Percentiles rank a stretch among this genome's conserved stretches.
phyloP scores from a whole-genome alignment of 2,113 vertebrate genomes.

The Notarius quadriscutis region DNA sequence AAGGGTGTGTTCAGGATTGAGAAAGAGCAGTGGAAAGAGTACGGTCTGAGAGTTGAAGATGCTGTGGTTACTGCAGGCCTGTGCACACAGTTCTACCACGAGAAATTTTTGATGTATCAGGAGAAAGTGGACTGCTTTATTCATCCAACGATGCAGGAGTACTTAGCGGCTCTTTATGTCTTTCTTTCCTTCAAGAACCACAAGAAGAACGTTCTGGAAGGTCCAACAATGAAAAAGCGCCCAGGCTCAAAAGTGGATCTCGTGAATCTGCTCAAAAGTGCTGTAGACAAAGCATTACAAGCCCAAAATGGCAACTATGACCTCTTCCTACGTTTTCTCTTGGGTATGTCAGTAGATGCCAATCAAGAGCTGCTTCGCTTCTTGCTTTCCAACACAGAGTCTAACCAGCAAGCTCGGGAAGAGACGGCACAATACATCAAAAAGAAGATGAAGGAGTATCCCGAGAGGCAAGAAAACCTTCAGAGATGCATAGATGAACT shows the following conservation, averaged over 20 bases:
- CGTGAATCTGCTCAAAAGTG: constrained; percentile 57
- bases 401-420: constrained; percentile 23
- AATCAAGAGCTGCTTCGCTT: constrained; percentile 61
- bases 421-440: constrained; percentile 53
- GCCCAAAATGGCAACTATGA: constrained; percentile 59
- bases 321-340: constrained; percentile 66
- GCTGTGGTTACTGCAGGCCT: constrained; percentile 62
- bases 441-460: constrained; percentile 58
- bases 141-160: constrained; percentile 74
- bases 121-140: constrained; percentile 68
- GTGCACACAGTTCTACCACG: constrained; percentile 59
- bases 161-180: constrained; percentile 70
- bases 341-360: constrained; percentile 57
- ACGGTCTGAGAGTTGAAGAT: constrained; percentile 24
- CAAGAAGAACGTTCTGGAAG: constrained; percentile 64
- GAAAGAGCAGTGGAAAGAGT: constrained; percentile 52
- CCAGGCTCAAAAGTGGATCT: constrained; percentile 24
- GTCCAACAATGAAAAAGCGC: constrained; percentile 41
- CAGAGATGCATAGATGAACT: constrained; percentile 65
- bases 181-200: constrained; percentile 60
- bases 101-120: constrained; percentile 49
- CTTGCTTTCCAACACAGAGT: constrained; percentile 32
- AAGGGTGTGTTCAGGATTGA: constrained; percentile 48
- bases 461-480: constrained; percentile 54
- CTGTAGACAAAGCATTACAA: constrained; percentile 62